These are phyloP conservation scores for Volucella bombylans DNA, from an alignment of 2,888 invertebrate species.

Conservation along the genomic window DNA sequence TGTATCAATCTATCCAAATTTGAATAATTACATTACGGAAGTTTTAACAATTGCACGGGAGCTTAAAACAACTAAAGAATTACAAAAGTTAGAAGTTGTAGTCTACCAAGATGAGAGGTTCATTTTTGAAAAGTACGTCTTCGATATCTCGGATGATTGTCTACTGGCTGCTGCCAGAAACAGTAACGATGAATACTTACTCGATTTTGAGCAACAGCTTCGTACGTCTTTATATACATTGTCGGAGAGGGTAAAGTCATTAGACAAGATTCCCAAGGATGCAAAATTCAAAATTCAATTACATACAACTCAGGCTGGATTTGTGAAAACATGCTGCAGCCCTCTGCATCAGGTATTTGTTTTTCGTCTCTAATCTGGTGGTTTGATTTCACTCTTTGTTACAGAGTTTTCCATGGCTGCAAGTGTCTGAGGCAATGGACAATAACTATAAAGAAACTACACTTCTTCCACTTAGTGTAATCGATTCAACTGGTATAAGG, in stretches of 20 bases:
- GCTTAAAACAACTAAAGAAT: slow-evolving; percentile 75
- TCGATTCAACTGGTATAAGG: slow-evolving; percentile 77
- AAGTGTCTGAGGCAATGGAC: slow-evolving; percentile 63
- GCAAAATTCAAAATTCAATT: slow-evolving; percentile 79
- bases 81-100: slow-evolving; percentile 78
- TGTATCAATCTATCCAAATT: slow-evolving; percentile 79
- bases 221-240: slow-evolving; percentile 78
- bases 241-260: slow-evolving; percentile 77
- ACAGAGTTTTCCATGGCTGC: slow-evolving; percentile 81
- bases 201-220: slow-evolving; percentile 80
- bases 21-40: slow-evolving; percentile 79
- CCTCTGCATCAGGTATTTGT: slow-evolving; percentile 77
- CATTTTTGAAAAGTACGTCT: slow-evolving; percentile 73
- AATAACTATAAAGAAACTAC: slow-evolving; percentile 64
- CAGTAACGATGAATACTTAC: slow-evolving; percentile 77
- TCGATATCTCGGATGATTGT: slow-evolving; percentile 72
- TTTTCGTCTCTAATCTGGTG: background rate
- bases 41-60: slow-evolving; percentile 77
- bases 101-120: slow-evolving; percentile 76
- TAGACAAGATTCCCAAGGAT: slow-evolving; percentile 77
- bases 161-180: slow-evolving; percentile 11
- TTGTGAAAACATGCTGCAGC: slow-evolving; percentile 78
- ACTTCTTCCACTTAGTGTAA: slow-evolving; percentile 77
- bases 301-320: slow-evolving; percentile 79
- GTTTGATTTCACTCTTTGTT: slow-evolving; percentile 22